Base-by-base conservation (phyloP, 2,797 vertebrate genomes). In the Sparus aurata region DNA sequence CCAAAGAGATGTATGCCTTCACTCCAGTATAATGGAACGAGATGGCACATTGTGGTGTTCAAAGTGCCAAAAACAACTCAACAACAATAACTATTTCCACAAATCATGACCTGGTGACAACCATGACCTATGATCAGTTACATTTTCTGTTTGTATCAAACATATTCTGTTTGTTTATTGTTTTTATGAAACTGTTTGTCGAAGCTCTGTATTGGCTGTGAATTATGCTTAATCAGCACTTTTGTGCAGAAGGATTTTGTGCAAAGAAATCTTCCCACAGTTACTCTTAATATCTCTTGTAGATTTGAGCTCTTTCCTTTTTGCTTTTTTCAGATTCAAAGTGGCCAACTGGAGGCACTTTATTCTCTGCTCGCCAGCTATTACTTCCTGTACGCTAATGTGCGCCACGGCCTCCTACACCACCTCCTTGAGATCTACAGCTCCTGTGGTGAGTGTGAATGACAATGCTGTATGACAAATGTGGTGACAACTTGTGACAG, bases 311-410 rank as follows among this genome's bases (percentile, higher is more conserved):
- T 59, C 13, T 12, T 50, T 20, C 20, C 2, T 73, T 1, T 34
- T 82, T 58, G 38, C 3, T 74, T 73, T 54, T 23, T 3, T 41
- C 69, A 98, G 97, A 88, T 96, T 79, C 85, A 90, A 69, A 90
- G 95, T 3, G 89, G 89, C 34, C 94, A 96, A 65, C 49, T 46
- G 54, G 83, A 83, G 72, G 85, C 70, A 3, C 82, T 97, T 34
- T 82, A 58, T 7, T 89, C 85, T 17, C 93, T 98, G 73, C 95
- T 98, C 18, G 95, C 93, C 80, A 96, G 75, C 83, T 94, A 95
- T 83, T 92, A 94, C 12, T 97, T 97, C 83, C 77, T 97, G 67
- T 94, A 94, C 0, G 95, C 95, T n/a, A 95, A 96, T 5, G 93
- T 96, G 12, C 92, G 89, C 3, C 85, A 94, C 10, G 93, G 96